Percentiles rank a stretch among this genome's conserved stretches.
Conservation (phyloP, 2,888 invertebrate genomes). For the Margaritifera margaritifera region DNA sequence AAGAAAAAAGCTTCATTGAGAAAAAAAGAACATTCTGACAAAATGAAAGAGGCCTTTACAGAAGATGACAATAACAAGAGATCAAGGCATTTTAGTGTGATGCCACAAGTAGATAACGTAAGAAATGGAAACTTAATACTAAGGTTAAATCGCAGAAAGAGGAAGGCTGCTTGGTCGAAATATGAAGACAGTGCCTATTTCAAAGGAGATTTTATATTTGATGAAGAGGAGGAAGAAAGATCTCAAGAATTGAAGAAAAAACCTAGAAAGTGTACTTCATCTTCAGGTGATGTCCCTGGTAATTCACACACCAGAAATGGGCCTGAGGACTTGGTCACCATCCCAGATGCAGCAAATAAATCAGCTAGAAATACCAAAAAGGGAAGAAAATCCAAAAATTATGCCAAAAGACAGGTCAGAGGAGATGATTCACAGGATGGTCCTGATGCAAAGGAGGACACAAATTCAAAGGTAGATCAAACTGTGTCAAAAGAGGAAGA, state of each 20-base stretch:
- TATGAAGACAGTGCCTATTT: slow-evolving; percentile 38
- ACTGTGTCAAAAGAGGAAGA: too few species aligned
- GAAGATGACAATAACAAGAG: slow-evolving; percentile 3
- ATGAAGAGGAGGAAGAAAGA: slow-evolving; percentile 28
- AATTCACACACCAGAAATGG: neutral
- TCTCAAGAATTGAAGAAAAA: slow-evolving; percentile 24
- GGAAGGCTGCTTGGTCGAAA: slow-evolving; percentile 33
- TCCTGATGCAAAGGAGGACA: too few species aligned
- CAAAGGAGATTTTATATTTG: slow-evolving; percentile 41
- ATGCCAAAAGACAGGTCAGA: slow-evolving; percentile 8
- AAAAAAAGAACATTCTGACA: neutral
- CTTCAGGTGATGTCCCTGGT: neutral
- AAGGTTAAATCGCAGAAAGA: slow-evolving; percentile 10
- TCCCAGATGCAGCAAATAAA: neutral
- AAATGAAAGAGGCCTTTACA: neutral
- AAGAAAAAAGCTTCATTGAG: too few species aligned
- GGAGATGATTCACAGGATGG: slow-evolving; percentile 3
- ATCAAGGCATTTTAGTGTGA: neutral
- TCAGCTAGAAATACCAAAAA: slow-evolving; percentile 3
- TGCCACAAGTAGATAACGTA: neutral
- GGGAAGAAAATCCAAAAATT: slow-evolving; percentile 1
- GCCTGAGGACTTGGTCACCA: neutral
- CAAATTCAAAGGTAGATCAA: too few species aligned
- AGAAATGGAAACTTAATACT: neutral
- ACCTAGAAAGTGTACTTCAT: slow-evolving; percentile 4